Evolutionary conservation across 2,797 vertebrate species (phyloP).

Genomic region (Meriones psammophilus): DNA sequence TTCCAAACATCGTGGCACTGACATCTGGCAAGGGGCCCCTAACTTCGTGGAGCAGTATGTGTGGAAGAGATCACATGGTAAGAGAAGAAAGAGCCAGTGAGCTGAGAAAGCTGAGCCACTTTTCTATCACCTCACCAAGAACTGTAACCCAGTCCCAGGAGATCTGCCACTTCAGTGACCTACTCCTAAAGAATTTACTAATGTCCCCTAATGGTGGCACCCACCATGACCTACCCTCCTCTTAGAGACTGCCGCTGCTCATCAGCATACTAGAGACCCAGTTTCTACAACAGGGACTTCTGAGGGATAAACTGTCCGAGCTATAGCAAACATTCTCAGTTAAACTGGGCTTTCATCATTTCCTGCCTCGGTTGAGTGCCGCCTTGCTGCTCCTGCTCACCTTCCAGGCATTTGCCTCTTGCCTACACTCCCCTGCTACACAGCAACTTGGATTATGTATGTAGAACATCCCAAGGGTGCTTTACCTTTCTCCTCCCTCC

Average conservation of each 20-base stretch:
- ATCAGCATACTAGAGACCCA: no score
- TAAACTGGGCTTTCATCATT: neutral
- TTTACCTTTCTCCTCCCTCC: no score
- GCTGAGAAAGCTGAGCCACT: neutral
- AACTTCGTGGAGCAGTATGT: neutral
- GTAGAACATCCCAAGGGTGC: neutral
- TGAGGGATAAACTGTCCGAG: neutral
- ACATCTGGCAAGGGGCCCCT: neutral
- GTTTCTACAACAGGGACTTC: neutral
- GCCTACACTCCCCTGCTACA: no score
- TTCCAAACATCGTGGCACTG: neutral
- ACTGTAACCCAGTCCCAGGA: neutral
- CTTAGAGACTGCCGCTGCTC: neutral
- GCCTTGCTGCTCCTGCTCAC: neutral
- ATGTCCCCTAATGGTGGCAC: neutral
- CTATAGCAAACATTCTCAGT: no score
- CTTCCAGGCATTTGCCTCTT: neutral
- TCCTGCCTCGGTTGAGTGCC: neutral
- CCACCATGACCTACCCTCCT: neutral
- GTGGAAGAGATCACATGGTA: neutral
- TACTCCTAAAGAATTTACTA: neutral
- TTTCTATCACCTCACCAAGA: neutral
- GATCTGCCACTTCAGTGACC: neutral
- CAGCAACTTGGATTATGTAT: neutral
- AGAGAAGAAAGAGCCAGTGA: neutral